Base-by-base conservation (phyloP, 2,797 vertebrate genomes). In the Syngnathus rostellatus region DNA sequence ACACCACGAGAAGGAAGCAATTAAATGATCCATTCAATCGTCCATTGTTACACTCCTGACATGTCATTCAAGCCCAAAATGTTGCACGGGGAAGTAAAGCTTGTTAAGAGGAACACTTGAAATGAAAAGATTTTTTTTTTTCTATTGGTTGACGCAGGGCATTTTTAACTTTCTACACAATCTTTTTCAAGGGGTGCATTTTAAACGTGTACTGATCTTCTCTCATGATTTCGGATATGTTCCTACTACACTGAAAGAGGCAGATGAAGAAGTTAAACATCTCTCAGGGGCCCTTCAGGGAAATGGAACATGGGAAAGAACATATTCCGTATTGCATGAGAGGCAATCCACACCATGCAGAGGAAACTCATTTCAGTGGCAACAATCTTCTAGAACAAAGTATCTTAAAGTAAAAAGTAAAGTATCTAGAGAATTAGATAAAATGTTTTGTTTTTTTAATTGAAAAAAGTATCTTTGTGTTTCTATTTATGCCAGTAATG, bases 1-100 rank as follows among this genome's bases (percentile, higher is more conserved):
- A 63, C 75, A 68, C 74, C 70, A 74, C 54, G 40, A 85, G 80
- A 73, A 79, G 77, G 73, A 85, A 77, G 74, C 69, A 73, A 78
- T 78, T 81, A 83, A 88, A 83, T 85, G 81, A 81, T 80, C 83
- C 71, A 85, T 83, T 88, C 73, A 77, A 8, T 14, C 21, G 7
- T 58, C 25, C 55, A 38, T 58, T 58, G 25, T 37, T 58, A 58
- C 31, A 11, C 14, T 17, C 6, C 8, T 53, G 50, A 51, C 50
- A 21, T 9, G 50, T 37, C 14, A 57, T 37, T 16, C 55, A 57
- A 31, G 6, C 6, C 25, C 25, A 57, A 54, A 54, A 2, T 19
- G 38, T 60, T 60, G 17, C 58, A 19, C 16, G 17, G 31, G 55
- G 14, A 57, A 37, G 7, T 57, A 14, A 37, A 57, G 14, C 55